Conservation (phyloP, 2,888 invertebrate genomes). For the Meliscaeva auricollis region DNA sequence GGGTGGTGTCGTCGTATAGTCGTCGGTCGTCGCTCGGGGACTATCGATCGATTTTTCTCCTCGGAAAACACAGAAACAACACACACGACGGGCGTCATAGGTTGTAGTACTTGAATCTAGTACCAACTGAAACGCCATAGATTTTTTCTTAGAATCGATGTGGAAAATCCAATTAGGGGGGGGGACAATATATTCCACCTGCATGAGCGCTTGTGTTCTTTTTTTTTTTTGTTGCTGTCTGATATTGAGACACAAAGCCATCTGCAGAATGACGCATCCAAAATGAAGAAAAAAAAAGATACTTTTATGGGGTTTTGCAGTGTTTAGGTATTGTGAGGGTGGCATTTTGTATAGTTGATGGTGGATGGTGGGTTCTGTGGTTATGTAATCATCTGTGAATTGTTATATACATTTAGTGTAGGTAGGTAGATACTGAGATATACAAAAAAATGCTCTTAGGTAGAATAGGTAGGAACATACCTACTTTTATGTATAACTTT, state of each 20-base stretch:
- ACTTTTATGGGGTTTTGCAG: slow-evolving; percentile 57
- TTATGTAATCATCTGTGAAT: slow-evolving; percentile 73
- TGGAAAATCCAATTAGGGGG: slow-evolving; percentile 75
- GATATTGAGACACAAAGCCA: slow-evolving; percentile 76
- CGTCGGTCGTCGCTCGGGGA: not conserved
- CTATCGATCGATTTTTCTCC: slow-evolving; percentile 69
- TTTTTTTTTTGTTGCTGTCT: slow-evolving; percentile 39
- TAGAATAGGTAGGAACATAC: not conserved
- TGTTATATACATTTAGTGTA: slow-evolving; percentile 10
- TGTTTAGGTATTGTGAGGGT: slow-evolving; percentile 62
- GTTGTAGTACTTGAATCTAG: slow-evolving; percentile 61
- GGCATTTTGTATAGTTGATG: slow-evolving; percentile 23
- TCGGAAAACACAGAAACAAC: slow-evolving; percentile 42
- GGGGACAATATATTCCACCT: slow-evolving; percentile 75
- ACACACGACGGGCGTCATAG: slow-evolving; percentile 19
- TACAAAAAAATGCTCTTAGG: not conserved
- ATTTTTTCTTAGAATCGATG: slow-evolving; percentile 76
- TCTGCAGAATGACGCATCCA: slow-evolving; percentile 76
- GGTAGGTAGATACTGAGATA: not conserved
- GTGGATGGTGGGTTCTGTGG: slow-evolving; percentile 56
- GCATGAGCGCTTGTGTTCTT: slow-evolving; percentile 56
- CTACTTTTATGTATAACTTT: not conserved
- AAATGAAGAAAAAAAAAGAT: slow-evolving; percentile 60
- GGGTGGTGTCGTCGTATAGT: slow-evolving; percentile 45
- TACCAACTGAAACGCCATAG: slow-evolving; percentile 75